These are phyloP conservation scores for Pediacus dermestoides DNA, from an alignment of 2,888 invertebrate species.

Conservation along the genomic window DNA sequence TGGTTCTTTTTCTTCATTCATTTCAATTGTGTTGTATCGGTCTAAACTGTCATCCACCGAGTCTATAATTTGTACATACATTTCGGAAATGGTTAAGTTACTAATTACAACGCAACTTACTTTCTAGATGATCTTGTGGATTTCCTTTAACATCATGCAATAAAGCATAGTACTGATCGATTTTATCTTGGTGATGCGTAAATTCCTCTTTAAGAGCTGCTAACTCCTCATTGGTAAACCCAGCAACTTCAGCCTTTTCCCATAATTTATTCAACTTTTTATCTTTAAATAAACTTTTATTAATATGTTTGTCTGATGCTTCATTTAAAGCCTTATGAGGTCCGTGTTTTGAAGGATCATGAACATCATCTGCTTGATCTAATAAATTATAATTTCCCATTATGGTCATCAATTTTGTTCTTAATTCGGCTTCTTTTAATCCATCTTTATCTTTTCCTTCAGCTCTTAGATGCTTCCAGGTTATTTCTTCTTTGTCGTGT, in stretches of 20 bases:
- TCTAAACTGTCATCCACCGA: slow-evolving; percentile 70
- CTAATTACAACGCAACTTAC: slow-evolving; percentile 47
- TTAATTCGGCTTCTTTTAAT: slow-evolving; percentile 72
- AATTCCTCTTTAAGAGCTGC: slow-evolving; percentile 84
- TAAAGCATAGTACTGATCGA: slow-evolving; percentile 83
- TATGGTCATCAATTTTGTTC: slow-evolving; percentile 76
- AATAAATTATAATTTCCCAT: slow-evolving; percentile 77
- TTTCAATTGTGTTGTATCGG: slow-evolving; percentile 66
- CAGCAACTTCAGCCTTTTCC: slow-evolving; percentile 83
- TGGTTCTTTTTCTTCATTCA: slow-evolving; percentile 55
- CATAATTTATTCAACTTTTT: slow-evolving; percentile 86
- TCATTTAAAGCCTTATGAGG: slow-evolving; percentile 53
- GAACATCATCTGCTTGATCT: slow-evolving; percentile 73
- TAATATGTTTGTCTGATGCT: slow-evolving; percentile 59
- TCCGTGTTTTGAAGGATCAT: slow-evolving; percentile 57
- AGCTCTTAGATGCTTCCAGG: slow-evolving; percentile 74
- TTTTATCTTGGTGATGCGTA: slow-evolving; percentile 85
- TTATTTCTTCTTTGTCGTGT: slow-evolving; percentile 89
- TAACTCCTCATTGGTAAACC: slow-evolving; percentile 82
- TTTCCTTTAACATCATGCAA: slow-evolving; percentile 64
- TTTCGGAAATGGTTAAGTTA: slow-evolving; percentile 4
- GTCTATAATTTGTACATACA: too few relatives aligned
- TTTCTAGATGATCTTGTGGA: slow-evolving; percentile 62
- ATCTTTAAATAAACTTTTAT: slow-evolving; percentile 81
- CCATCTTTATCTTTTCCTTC: slow-evolving; percentile 88